A percentile compares a stretch with the other conserved stretches of the same genome.
These are phyloP conservation scores for Willowsia nigromaculata DNA, from an alignment of 2,888 invertebrate species.

Conservation along the genomic window DNA sequence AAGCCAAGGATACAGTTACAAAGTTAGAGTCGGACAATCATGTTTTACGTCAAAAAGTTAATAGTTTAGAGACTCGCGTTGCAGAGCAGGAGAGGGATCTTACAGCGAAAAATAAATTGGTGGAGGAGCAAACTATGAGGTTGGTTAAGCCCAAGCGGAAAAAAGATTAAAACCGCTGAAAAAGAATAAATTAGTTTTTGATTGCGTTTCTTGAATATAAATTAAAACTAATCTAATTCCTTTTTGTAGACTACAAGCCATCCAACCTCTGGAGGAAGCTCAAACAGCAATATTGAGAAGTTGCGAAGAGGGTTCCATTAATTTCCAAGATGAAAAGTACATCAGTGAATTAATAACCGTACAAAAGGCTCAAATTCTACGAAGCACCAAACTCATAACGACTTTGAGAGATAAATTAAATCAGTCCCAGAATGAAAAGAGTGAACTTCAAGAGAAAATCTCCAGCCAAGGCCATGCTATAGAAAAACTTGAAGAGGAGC, in stretches of 20 bases:
- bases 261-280: slow-evolving; percentile 75
- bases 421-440: slow-evolving; percentile 53
- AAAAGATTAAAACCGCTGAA: not conserved
- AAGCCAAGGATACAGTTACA: slow-evolving; percentile 66
- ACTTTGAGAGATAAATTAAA: slow-evolving; percentile 64
- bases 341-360: slow-evolving; percentile 70
- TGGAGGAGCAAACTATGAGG: slow-evolving; percentile 63
- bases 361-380: slow-evolving; percentile 73
- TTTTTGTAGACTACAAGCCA: slow-evolving; percentile 74
- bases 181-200: too few species aligned
- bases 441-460: slow-evolving; percentile 60
- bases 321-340: slow-evolving; percentile 62
- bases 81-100: slow-evolving; percentile 52
- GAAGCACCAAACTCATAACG: slow-evolving; percentile 70
- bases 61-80: slow-evolving; percentile 53
- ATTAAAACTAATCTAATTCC: not conserved
- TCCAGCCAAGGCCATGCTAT: slow-evolving; percentile 39
- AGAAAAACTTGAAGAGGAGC: slow-evolving; percentile 67
- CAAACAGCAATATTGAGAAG: slow-evolving; percentile 61
- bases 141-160: not conserved
- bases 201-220: too few species aligned
- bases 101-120: slow-evolving; percentile 48
- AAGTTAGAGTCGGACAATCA: slow-evolving; percentile 70
- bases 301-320: slow-evolving; percentile 36
- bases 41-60: slow-evolving; percentile 65